A percentile compares a stretch with the other conserved stretches of the same genome.
These are phyloP conservation scores for Micromys minutus DNA, from an alignment of 2,113 vertebrate genomes.

Conservation along the genomic window DNA sequence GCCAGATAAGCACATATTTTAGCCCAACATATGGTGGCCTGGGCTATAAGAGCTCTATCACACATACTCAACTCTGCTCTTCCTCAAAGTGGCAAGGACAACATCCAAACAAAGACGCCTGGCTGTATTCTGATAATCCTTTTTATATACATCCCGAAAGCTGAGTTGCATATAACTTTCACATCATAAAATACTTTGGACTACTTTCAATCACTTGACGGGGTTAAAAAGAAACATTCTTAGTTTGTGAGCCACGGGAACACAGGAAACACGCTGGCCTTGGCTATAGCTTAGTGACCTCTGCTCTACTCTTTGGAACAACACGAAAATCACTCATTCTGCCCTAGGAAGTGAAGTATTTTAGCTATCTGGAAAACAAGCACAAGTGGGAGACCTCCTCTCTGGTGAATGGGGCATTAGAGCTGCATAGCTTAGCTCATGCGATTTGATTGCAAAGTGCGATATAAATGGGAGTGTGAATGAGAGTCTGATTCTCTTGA, in stretches of 20 bases:
- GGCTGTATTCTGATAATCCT: not conserved
- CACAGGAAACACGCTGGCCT: not conserved
- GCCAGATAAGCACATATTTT: constrained; percentile 5
- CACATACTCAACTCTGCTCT: not conserved
- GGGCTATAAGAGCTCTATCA: not conserved
- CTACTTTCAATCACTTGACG: constrained; percentile 21
- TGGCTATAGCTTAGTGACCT: constrained; percentile 20
- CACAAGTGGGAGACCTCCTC: constrained; percentile 5
- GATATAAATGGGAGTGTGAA: constrained; percentile 36
- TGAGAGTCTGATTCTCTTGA: constrained; percentile 30
- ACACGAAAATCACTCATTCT: constrained; percentile 11
- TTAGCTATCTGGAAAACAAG: constrained; percentile 33
- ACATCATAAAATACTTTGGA: constrained; percentile 10
- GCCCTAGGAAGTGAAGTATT: constrained; percentile 38
- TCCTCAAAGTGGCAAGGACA: constrained; percentile 17
- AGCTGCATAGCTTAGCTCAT: constrained; percentile 13
- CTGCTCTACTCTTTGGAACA: not conserved
- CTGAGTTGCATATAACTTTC: constrained; percentile 19
- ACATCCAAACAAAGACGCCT: not conserved
- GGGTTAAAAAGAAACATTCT: constrained; percentile 25
- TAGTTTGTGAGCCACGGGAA: constrained; percentile 9
- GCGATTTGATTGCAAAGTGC: constrained; percentile 16
- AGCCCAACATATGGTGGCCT: not conserved
- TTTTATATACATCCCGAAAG: constrained; percentile 33
- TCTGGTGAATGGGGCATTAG: constrained; percentile 18